These are phyloP conservation scores for Paedocypris sp. DNA, from an alignment of 2,113 vertebrate genomes.

Conservation along the genomic window DNA sequence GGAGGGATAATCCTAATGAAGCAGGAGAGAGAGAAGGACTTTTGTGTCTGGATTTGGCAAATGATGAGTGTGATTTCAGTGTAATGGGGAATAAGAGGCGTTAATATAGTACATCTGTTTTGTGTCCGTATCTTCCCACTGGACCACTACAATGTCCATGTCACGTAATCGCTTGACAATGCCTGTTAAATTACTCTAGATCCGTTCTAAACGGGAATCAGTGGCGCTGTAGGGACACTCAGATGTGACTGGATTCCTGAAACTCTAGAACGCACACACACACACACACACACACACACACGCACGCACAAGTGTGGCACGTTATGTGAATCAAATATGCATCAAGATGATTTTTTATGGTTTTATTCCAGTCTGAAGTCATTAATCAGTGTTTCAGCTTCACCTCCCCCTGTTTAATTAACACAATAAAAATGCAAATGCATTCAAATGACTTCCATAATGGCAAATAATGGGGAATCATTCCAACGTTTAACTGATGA, in stretches of 20 bases:
- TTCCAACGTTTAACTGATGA: not conserved
- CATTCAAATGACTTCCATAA: slow-evolving; percentile 16
- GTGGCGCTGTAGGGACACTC: not conserved
- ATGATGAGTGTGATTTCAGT: slow-evolving; percentile 20
- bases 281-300: too few species aligned
- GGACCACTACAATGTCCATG: not conserved
- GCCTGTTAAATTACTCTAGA: not conserved
- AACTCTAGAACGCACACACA: too few species aligned
- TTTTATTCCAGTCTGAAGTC: not conserved
- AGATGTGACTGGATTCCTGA: not conserved
- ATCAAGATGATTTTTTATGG: not conserved
- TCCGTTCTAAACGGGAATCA: slow-evolving; percentile 1
- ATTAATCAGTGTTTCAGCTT: slow-evolving; percentile 11
- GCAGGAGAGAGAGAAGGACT: not conserved
- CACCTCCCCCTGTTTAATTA: not conserved
- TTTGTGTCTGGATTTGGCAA: slow-evolving; percentile 14
- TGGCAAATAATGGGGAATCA: slow-evolving; percentile 15
- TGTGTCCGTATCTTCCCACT: not conserved
- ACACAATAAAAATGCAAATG: slow-evolving; percentile 20
- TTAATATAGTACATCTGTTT: slow-evolving; percentile 2
- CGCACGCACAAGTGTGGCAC: too few species aligned
- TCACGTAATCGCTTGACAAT: not conserved
- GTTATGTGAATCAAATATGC: not conserved
- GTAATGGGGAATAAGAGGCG: not conserved
- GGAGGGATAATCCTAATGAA: slow-evolving; percentile 5